Conservation (phyloP, 2,888 invertebrate species). For the Petrolisthes cinctipes region DNA sequence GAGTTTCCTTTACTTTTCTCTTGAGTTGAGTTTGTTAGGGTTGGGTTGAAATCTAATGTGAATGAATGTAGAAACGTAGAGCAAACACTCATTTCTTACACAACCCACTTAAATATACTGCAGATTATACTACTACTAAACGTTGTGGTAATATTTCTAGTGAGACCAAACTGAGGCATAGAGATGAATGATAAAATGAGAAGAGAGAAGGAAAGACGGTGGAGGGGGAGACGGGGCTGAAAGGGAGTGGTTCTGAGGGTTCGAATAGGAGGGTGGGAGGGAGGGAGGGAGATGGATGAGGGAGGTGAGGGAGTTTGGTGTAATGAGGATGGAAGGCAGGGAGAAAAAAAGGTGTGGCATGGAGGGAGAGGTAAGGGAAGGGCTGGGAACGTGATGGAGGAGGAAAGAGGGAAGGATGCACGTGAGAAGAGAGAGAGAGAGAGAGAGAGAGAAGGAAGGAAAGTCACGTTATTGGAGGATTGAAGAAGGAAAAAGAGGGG, state of each 20-base stretch:
- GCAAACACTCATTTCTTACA: no score
- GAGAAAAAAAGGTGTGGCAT: neutral
- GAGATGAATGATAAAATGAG: no score
- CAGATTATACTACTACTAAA: no score
- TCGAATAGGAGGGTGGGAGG: neutral
- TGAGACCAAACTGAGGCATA: no score
- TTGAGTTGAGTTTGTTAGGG: no score
- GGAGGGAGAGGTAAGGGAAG: neutral
- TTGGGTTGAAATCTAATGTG: no score
- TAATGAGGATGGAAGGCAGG: neutral
- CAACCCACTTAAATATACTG: no score
- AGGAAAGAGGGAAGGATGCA: neutral
- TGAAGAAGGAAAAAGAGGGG: neutral
- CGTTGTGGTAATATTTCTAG: no score
- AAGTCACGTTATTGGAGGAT: neutral
- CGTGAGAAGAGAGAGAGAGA: neutral
- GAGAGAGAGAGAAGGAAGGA: neutral
- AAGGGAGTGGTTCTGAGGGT: neutral
- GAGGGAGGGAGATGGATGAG: neutral
- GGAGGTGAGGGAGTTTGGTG: neutral
- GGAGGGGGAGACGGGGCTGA: neutral
- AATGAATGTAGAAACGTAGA: no score
- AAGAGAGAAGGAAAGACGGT: neutral
- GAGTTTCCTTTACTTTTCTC: no score
- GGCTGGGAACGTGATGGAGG: no score